Percentiles rank a stretch among this genome's conserved stretches.
Evolutionary conservation across 2,888 invertebrate species (phyloP).

Genomic region (Andrena dorsata): DNA sequence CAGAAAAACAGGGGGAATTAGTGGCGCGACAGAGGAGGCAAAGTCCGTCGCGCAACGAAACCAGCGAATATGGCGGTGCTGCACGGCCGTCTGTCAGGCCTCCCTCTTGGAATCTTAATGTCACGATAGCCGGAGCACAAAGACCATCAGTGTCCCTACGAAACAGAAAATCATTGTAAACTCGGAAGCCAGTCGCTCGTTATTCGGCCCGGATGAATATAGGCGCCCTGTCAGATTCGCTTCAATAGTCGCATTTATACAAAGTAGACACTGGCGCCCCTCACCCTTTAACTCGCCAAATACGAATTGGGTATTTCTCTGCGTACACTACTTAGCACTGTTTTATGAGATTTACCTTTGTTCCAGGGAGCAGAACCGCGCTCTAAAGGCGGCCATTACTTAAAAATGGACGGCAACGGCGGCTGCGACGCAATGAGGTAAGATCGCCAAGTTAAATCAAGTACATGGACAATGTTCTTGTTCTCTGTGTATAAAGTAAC

Average conservation of each 20-base stretch:
- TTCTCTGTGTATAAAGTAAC: not conserved
- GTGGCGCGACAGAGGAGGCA: constrained; percentile 43
- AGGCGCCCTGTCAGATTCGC: constrained; percentile 35
- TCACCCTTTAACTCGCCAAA: not conserved
- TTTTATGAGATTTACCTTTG: not conserved
- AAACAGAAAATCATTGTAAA: constrained; percentile 82
- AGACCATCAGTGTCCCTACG: constrained; percentile 76
- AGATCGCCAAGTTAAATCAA: not conserved
- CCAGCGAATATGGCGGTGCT: constrained; percentile 56
- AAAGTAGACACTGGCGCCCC: constrained; percentile 70
- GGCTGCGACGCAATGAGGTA: constrained; percentile 7
- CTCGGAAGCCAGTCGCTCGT: constrained; percentile 77
- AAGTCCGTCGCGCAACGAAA: constrained; percentile 55
- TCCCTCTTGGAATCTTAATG: constrained; percentile 72
- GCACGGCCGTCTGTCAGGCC: constrained; percentile 62
- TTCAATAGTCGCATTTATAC: constrained; percentile 75
- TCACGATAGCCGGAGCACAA: constrained; percentile 72
- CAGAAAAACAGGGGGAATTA: constrained; percentile 50
- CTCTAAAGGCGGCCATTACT: not conserved
- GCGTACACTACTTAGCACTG: no score
- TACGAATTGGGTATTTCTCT: no score
- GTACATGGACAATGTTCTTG: not conserved
- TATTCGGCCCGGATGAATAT: constrained; percentile 57
- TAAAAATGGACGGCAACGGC: not conserved
- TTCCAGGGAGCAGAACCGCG: constrained; percentile 21